Evolutionary conservation across 2,888 invertebrate genomes (phyloP).

Genomic region (Dryadula phaetusa): DNA sequence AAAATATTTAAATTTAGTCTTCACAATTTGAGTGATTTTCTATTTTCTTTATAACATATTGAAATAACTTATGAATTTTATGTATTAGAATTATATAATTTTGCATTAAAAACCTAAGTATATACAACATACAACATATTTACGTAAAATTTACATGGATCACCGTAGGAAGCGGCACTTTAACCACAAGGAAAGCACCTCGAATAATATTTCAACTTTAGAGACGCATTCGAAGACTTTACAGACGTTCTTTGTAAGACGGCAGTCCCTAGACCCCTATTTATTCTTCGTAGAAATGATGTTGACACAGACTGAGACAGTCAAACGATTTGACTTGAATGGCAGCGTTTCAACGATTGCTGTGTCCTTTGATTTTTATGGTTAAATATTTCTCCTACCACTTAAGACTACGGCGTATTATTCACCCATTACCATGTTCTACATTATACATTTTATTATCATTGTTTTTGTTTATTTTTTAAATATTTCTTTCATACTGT

Average conservation of each 20-base stretch:
- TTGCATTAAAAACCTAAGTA: neutral
- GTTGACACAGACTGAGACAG: slow-evolving; percentile 39
- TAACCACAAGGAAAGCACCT: slow-evolving; percentile 15
- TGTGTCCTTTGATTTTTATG: slow-evolving; percentile 19
- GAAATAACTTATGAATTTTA: too few relatives aligned
- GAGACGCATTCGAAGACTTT: slow-evolving; percentile 27
- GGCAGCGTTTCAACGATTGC: slow-evolving; percentile 12
- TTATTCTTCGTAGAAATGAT: slow-evolving; percentile 41
- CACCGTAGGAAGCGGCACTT: neutral
- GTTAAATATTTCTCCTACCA: slow-evolving; percentile 13
- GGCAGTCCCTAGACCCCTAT: slow-evolving; percentile 40
- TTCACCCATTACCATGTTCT: neutral
- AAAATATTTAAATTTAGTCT: slow-evolving; percentile 9
- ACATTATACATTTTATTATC: too few relatives aligned
- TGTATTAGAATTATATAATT: neutral
- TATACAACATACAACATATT: neutral
- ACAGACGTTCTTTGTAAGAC: slow-evolving; percentile 41
- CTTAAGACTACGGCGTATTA: slow-evolving; percentile 4
- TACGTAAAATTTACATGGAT: neutral
- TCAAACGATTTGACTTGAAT: slow-evolving; percentile 32
- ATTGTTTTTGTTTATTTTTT: too few relatives aligned
- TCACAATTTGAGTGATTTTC: neutral
- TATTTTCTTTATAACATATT: too few relatives aligned
- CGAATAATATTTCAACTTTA: slow-evolving; percentile 22
- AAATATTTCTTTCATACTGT: too few relatives aligned